These are phyloP conservation scores for Malacoraja senta DNA, from an alignment of 2,797 vertebrate genomes.

Conservation along the genomic window DNA sequence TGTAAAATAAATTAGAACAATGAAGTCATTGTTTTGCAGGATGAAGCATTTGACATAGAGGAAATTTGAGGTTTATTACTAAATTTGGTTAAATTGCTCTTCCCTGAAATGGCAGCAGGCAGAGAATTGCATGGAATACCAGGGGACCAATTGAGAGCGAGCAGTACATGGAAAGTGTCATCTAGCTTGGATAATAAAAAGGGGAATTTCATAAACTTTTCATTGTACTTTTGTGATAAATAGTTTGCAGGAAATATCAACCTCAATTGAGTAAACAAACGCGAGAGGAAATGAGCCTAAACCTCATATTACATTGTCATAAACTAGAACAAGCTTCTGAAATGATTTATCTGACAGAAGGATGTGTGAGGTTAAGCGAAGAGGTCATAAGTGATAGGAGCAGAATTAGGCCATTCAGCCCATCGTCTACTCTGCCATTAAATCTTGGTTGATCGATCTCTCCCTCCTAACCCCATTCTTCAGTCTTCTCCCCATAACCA, in stretches of 20 bases:
- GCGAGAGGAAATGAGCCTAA: neutral
- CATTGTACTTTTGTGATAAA: neutral
- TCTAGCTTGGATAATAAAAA: neutral
- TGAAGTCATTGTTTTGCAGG: neutral
- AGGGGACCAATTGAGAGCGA: neutral
- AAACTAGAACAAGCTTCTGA: neutral
- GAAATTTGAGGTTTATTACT: slow-evolving; percentile 16
- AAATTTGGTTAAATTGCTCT: neutral
- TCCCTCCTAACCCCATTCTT: too few relatives aligned
- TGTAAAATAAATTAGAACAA: neutral
- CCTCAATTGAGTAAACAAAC: neutral
- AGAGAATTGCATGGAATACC: neutral
- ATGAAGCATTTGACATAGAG: neutral
- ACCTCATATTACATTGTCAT: neutral
- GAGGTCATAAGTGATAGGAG: too few relatives aligned
- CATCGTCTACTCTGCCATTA: too few relatives aligned
- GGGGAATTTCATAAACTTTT: neutral
- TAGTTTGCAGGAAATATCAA: neutral
- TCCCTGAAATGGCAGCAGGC: neutral
- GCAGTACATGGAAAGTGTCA: neutral
- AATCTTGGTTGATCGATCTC: too few relatives aligned
- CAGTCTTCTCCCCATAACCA: too few relatives aligned
- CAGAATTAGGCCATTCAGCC: too few relatives aligned
- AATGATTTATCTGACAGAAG: neutral
- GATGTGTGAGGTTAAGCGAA: neutral